These are phyloP conservation scores for Pachymerium ferrugineum DNA, from an alignment of 2,888 invertebrate species.

Conservation along the genomic window DNA sequence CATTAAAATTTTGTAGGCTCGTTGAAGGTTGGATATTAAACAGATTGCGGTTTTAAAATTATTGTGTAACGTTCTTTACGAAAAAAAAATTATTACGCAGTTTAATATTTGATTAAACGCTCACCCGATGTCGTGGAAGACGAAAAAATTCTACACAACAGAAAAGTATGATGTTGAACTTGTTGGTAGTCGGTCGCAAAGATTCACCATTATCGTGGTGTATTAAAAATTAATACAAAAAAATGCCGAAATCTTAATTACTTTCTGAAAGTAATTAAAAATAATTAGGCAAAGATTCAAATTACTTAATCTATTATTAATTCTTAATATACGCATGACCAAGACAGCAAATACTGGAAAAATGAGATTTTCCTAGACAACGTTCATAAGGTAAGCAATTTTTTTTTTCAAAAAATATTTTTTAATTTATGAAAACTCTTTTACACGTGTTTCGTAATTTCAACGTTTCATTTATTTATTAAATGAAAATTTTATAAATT, in stretches of 20 bases:
- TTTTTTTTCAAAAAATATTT: not conserved
- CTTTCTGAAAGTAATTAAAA: slow-evolving; percentile 3
- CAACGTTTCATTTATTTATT: not conserved
- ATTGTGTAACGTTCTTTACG: no score
- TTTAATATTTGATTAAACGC: not conserved
- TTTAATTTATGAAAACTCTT: no score
- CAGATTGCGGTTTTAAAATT: no score
- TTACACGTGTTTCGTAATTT: not conserved
- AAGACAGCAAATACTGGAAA: not conserved
- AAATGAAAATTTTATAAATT: slow-evolving; percentile 8
- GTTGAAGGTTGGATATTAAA: no score
- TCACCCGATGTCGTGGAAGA: not conserved
- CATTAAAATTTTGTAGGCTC: no score
- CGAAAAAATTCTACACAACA: not conserved
- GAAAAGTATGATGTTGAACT: not conserved
- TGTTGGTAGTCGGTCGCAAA: not conserved
- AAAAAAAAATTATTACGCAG: no score
- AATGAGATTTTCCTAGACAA: not conserved
- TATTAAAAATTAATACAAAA: not conserved
- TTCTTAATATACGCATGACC: not conserved
- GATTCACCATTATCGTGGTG: not conserved
- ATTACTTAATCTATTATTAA: not conserved
- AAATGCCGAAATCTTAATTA: no score
- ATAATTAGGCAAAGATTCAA: slow-evolving; percentile 8
- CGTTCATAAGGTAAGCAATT: not conserved